phyloP scores from a whole-genome alignment of 1,140 invertebrate genomes.

The Leptoteleia sp. region DNA sequence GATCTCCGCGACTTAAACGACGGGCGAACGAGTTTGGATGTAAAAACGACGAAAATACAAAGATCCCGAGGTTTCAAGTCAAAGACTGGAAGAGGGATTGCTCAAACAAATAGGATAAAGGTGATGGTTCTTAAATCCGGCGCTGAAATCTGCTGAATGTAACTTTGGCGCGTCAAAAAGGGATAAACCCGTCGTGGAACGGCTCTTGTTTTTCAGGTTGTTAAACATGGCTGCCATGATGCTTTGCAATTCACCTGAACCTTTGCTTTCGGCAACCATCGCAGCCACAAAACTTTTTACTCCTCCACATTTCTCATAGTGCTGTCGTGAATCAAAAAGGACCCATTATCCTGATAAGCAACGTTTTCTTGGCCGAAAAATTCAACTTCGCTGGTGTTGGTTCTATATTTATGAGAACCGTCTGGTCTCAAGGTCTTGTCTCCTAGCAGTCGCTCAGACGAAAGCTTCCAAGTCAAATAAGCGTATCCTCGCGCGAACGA shows the following conservation, averaged over 20 bases:
- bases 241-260: constrained; percentile 34
- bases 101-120: constrained; percentile 43
- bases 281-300: constrained; percentile 46
- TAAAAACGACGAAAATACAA: constrained; percentile 24
- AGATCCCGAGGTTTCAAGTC: constrained; percentile 32
- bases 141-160: constrained; percentile 39
- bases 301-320: constrained; percentile 30
- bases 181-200: constrained; percentile 38
- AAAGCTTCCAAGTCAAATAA: constrained; percentile 59
- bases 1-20: constrained; percentile 6
- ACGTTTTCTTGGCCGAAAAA: constrained; percentile 45
- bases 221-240: constrained; percentile 42
- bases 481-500: constrained; percentile 28
- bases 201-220: constrained; percentile 47
- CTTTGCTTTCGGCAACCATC: constrained; percentile 43
- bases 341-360: constrained; percentile 55
- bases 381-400: constrained; percentile 11
- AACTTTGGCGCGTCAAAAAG: constrained; percentile 43
- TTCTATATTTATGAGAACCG: constrained; percentile 41
- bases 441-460: constrained; percentile 31
- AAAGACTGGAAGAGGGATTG: constrained; percentile 30
- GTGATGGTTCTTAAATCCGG: constrained; percentile 48
- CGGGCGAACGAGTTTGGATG: constrained; percentile 7
- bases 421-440: constrained; percentile 45
- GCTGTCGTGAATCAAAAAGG: constrained; percentile 49